Conservation (phyloP, 2,113 vertebrate species). For the Notothenia rossii region DNA sequence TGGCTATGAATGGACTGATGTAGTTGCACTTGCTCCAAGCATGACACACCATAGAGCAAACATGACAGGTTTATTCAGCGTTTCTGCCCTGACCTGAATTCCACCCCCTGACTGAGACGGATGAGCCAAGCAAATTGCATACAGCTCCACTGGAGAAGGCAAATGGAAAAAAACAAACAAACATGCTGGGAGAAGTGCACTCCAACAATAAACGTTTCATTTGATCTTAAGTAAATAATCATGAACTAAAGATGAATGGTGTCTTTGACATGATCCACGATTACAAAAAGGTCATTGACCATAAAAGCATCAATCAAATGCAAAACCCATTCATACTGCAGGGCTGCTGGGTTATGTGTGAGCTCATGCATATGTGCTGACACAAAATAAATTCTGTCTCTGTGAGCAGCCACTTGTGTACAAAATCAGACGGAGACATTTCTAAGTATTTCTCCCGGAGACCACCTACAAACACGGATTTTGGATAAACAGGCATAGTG, state of each 20-base stretch:
- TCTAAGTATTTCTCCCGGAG: constrained; percentile 12
- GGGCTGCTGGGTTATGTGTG: background rate
- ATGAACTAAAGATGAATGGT: background rate
- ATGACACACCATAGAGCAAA: background rate
- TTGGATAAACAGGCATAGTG: constrained; percentile 18
- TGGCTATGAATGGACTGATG: background rate
- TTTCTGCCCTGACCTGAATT: constrained; percentile 46
- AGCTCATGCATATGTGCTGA: background rate
- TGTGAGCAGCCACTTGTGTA: constrained; percentile 12
- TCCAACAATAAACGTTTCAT: background rate
- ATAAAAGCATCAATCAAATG: constrained; percentile 38
- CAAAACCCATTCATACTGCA: constrained; percentile 5
- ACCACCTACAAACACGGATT: constrained; percentile 52
- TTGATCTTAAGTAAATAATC: background rate
- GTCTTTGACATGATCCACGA: constrained; percentile 5
- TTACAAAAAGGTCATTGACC: constrained; percentile 5
- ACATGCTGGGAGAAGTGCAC: background rate
- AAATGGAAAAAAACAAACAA: background rate
- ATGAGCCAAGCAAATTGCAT: constrained; percentile 39
- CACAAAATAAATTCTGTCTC: background rate
- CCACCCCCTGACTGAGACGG: constrained; percentile 15
- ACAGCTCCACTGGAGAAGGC: constrained; percentile 6
- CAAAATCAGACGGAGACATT: constrained; percentile 21
- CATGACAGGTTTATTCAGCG: constrained; percentile 34
- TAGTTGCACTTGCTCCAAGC: constrained; percentile 1